phyloP scores from a whole-genome alignment of 2,888 invertebrate species.

The Morinoia aosen region DNA sequence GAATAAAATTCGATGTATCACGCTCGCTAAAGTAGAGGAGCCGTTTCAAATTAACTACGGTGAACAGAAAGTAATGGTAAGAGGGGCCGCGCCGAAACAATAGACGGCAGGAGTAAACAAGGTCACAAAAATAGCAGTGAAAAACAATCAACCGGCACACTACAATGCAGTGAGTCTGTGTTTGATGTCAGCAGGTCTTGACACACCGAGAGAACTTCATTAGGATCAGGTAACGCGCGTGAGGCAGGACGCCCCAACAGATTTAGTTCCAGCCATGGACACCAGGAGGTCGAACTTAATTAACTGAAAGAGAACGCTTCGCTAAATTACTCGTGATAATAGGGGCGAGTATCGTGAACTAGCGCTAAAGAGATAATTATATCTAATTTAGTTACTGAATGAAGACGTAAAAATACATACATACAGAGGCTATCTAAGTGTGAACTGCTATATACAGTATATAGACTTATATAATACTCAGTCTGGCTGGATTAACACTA shows the following conservation, averaged over 20 bases:
- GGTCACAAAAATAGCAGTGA: not conserved
- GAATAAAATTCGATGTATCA: not conserved
- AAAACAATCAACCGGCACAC: not conserved
- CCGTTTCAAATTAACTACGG: not conserved
- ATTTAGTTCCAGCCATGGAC: not conserved
- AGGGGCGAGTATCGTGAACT: not conserved
- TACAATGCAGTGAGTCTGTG: not conserved
- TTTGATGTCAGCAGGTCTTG: not conserved
- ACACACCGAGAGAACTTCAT: not conserved
- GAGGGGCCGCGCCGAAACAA: not conserved
- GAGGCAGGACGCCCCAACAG: not conserved
- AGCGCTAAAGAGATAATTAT: too few species aligned
- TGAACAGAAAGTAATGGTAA: not conserved
- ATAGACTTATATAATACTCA: too few species aligned
- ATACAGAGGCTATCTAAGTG: too few species aligned
- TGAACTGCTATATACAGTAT: too few species aligned
- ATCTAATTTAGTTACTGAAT: too few species aligned
- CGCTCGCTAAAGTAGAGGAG: not conserved
- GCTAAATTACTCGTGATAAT: not conserved
- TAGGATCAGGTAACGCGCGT: not conserved
- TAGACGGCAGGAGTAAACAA: not conserved
- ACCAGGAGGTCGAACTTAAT: not conserved
- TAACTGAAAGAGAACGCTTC: not conserved
- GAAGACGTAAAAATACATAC: too few species aligned
- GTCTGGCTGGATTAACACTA: too few species aligned